Percentiles rank a stretch among this genome's conserved stretches.
phyloP scores from a whole-genome alignment of 2,797 vertebrate genomes.

The Tadarida brasiliensis region DNA sequence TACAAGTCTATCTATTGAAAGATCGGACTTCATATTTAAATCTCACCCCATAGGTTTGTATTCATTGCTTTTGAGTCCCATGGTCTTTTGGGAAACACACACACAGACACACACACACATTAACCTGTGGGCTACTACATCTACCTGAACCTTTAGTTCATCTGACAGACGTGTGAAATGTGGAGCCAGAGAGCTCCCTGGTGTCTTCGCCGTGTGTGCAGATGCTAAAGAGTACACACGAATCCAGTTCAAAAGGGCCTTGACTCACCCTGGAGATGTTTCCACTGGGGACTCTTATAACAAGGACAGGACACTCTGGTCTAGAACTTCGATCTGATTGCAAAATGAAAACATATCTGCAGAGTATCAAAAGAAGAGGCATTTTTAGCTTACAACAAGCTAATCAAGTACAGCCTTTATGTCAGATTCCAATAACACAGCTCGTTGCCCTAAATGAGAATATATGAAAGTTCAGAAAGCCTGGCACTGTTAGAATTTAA shows the following conservation, averaged over 20 bases:
- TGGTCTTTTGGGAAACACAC: conserved; percentile 25
- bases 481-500: neutral
- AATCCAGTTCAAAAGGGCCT: conserved; percentile 5
- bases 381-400: conserved; percentile 55
- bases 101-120: neutral
- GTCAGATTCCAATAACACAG: neutral
- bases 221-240: neutral
- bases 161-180: conserved; percentile 50
- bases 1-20: neutral
- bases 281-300: conserved; percentile 55
- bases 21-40: neutral
- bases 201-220: neutral
- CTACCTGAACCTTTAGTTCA: conserved; percentile 56
- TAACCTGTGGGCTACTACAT: conserved; percentile 54
- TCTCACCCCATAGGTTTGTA: neutral
- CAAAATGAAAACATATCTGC: conserved; percentile 47
- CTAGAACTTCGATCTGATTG: conserved; percentile 65
- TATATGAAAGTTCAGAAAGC: conserved; percentile 4
- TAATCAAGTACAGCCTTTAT: conserved; percentile 43
- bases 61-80: conserved; percentile 51
- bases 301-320: conserved; percentile 43
- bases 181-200: neutral
- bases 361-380: conserved; percentile 58
- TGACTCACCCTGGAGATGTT: conserved; percentile 64
- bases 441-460: conserved; percentile 10